Conservation (phyloP, 2,113 vertebrate genomes). For the Gulo gulo region DNA sequence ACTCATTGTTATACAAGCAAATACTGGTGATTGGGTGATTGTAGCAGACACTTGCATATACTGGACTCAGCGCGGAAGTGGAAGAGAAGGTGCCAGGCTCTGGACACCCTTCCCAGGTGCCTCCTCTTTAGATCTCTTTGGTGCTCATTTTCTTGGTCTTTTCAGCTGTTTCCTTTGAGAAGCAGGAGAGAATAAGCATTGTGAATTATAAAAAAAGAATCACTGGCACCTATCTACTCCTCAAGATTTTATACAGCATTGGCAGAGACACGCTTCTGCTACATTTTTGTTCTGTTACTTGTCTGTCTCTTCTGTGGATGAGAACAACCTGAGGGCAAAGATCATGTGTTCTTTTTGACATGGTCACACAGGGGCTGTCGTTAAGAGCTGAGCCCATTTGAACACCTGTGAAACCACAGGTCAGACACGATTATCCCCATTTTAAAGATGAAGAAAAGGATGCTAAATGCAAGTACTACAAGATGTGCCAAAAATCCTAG, state of each 20-base stretch:
- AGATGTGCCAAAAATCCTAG: background rate
- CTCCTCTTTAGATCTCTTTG: constrained; percentile 90
- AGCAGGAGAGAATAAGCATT: constrained; percentile 30
- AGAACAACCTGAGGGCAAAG: background rate
- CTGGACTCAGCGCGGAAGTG: constrained; percentile 80
- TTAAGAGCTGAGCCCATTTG: background rate
- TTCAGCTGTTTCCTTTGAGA: constrained; percentile 92
- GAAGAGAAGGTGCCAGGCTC: constrained; percentile 65
- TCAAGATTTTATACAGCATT: background rate
- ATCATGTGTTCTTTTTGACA: background rate
- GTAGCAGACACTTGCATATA: constrained; percentile 80
- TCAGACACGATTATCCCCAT: background rate
- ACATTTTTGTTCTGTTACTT: background rate
- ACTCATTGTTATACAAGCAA: constrained; percentile 83
- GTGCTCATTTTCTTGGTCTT: constrained; percentile 91
- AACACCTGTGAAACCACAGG: background rate
- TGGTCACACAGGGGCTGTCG: background rate
- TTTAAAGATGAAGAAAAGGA: constrained; percentile 15
- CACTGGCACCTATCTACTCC: background rate
- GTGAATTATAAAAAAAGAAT: background rate
- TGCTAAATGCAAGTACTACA: background rate
- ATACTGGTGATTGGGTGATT: constrained; percentile 84
- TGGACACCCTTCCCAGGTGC: constrained; percentile 50
- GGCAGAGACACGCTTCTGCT: background rate
- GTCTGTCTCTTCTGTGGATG: background rate